Evolutionary conservation across 2,797 vertebrate species (phyloP), one percentile per base, ranked within the genome.

Genomic region (Phrynocephalus guinanensis): DNA sequence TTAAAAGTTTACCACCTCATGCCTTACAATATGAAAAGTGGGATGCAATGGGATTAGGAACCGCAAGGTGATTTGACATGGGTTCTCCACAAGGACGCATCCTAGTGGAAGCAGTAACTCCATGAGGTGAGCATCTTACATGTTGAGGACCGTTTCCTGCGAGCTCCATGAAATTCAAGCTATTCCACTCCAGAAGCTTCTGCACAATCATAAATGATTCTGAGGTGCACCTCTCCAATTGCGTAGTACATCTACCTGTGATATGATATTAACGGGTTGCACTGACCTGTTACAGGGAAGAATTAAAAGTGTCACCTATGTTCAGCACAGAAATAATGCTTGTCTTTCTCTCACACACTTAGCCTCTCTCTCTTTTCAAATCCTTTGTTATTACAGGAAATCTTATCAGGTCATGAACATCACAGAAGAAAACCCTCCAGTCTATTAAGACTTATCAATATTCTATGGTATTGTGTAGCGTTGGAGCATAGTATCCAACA

Each of bases 321-420:
- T 78, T 78, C 26, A 28, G 24, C 26, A 48, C 5, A 20, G 8
- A 75, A 20, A 8, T 20, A 75, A 75, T 20, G 11, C 44, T 78
- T 24, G 22, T 78, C 76, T 78, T 13, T 63, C 60, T 63, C 60
- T 63, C 60, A 63, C 60, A 44, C 38, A 44, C 20, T 63, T 3
- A 5, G 38, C 38, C 38, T 63, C 60, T 63, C 60, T 63, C 60
- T 63, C 60, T 63, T 63, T 16, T 63, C 60, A 16, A 63, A 63
- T 63, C 60, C 18, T 24, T 78, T 78, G 0, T 1, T 22, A 20
- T 3, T 28, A 67, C 91, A 92, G 83, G 82, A n/a, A 84, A 92
- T 73, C 78, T 28, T 85, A 79, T 81, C 67, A 48, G 28, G 79
- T 86, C 38, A 76, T 87, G 88, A 88, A 56, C 77, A 7, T 80